Base-by-base conservation (phyloP, 2,888 invertebrate species). In the Chromoteleia sp. region DNA sequence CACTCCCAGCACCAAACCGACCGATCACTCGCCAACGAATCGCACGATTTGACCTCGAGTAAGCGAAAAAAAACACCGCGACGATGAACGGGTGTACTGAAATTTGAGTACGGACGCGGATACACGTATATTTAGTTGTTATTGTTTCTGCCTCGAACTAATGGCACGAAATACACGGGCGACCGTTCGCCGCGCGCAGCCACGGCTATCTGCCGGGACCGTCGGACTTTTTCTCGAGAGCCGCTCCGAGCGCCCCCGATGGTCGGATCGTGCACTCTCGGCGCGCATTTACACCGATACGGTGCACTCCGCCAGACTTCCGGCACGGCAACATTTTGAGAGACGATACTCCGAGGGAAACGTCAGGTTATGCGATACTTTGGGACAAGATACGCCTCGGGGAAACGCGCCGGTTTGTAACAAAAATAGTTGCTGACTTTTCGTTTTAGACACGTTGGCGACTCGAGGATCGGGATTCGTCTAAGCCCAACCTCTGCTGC, bases 161-260 rank as follows among this genome's bases (percentile, higher is more conserved):
- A 56, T 65, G 50, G 15, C 21, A 56, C 71, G 59, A 17, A 68
- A 29, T 68, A 50, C 39, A 74, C 59, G 59, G 17, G 85, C 86
- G 86, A 88, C 89, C 89, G 89, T 84, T 88, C 89, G 85, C 86
- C 86, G 84, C 86, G 87, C 89, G 85, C 86, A 84, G 86, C 86
- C 88, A 86, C 89, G 88, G 85, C 89, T 88, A 88, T 90, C 90
- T 90, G 89, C 83, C 70, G 83, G 68, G 82, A 81, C 84, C 61
- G 79, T 80, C 71, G n/a, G 80, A 84, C 86, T 85, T 83, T 84
- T 85, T 84, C 84, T 84, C 61, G 76, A 61, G 52, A 59, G 75
- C 80, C 74, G 80, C 12, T 68, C 79, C 73, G 76, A 88, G 88
- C 88, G 89, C 88, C 88, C 59, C 85, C 86, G 50, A 75, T 77